Evolutionary conservation across 2,797 vertebrate species (phyloP), one percentile per base, ranked within the genome.

Genomic region (Tachyglossus aculeatus): DNA sequence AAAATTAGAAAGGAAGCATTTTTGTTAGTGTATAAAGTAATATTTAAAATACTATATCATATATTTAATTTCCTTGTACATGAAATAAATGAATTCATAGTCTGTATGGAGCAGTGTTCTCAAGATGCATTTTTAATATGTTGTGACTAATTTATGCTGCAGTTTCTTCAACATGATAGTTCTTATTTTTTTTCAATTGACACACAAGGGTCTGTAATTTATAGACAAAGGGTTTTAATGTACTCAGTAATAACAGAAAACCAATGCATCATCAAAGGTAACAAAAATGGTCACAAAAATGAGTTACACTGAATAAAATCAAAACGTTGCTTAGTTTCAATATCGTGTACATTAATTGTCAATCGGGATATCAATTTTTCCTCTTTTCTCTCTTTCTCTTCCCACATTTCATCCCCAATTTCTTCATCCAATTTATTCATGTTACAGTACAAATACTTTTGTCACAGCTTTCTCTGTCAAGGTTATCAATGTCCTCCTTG

Each of bases 121-220:
- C 75, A 37, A 62, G 44, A 45, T 88, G 34, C 19, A 25, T 74
- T 84, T 84, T 47, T 82, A 80, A 84, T 85, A 45, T 68, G 29
- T 73, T 85, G 39, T 85, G 65, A 78, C 53, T 88, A 69, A 86
- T 73, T 89, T 85, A 56, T 80, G 68, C 85, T 77, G 78, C 86
- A 48, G 85, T 85, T 88, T 89, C 2, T 55, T 87, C 44, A 73
- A 67, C 39, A 70, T 81, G 85, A 81, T 53, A 74, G 37, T 87
- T 86, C 83, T 77, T 55, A n/a, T n/a, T n/a, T n/a, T 58, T 74
- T 86, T 82, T 86, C 66, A 84, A 54, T 64, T 88, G 77, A 43
- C 57, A 54, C 37, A 73, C 61, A 74, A 61, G 78, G 24, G 44
- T 78, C 64, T 71, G 7, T 66, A 86, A 79, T 56, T 73, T 74